Evolutionary conservation across 2,797 vertebrate species (phyloP), one percentile per base, ranked within the genome.

Genomic region (Pseudochaenichthys georgianus): DNA sequence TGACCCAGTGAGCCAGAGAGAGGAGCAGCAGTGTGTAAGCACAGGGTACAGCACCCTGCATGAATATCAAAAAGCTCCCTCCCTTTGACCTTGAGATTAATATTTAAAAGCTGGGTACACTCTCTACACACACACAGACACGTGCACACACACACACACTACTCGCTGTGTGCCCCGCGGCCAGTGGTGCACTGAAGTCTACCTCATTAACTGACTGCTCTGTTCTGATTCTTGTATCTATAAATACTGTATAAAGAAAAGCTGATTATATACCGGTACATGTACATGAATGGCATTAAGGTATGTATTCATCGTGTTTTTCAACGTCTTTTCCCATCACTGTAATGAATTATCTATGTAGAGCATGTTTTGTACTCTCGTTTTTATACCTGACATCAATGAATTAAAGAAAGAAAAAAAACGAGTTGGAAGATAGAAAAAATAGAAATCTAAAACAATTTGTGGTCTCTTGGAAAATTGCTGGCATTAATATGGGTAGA

Each of bases 21-120:
- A 81, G 83, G 67, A 77, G 87, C 82, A 88, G 89, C 81, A 67
- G 85, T 13, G 78, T 81, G 82, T 76, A 75, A 48, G 84, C 88
- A 75, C 84, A 81, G 89, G 87, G 87, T 89, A 81, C 82, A 87
- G 87, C 75, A 93, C 90, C 88, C 89, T 81, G 86, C 88, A 92
- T 92, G 93, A 94, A 94, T 93, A 94, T 92, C 93, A 95, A 94
- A 93, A 93, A 88, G 89, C 92, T 89, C 84, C 80, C 84, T 94
- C 84, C 86, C 88, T 94, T 92, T 95, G 93, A 95, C 94, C 92
- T 94, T 94, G 90, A 93, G 89, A 94, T 94, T 89, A 94, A 95
- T 94, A 93, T 94, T 94, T 94, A 93, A 94, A 94, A 92, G 85
- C 89, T 80, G 80, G 87, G 91, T 90, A 82, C 88, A 88, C 74